Evolutionary conservation across 2,797 vertebrate genomes (phyloP), one percentile per base, ranked within the genome.

Genomic region (Tympanoctomys barrerae): DNA sequence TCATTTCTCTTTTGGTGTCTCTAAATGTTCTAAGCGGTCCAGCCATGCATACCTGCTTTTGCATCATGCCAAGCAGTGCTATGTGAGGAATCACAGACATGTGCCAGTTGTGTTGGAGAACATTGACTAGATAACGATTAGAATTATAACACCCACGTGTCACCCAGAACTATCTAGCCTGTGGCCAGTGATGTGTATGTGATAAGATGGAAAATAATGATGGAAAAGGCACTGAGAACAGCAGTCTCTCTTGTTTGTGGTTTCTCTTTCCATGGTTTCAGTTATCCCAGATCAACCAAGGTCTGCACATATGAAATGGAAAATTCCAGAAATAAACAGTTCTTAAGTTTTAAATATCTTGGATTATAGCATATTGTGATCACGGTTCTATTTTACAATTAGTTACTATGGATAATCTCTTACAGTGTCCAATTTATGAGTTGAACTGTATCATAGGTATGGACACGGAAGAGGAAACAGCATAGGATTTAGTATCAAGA

Each of bases 241-340:
- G n/a, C 13, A 39, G 24, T 54, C 66, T 31, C 28, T 19, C 36
- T 46, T 68, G 71, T 36, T 78, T 36, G 61, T 19, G 7, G 21
- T 39, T 85, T 85, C 39, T 28, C 24, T 54, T 62, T 84, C 39
- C 61, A 57, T 36, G 59, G 52, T 90, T 90, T 61, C 16, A 36
- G 33, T 90, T 85, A 85, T 57, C 59, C 33, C 26, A 59, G 36
- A 28, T 77, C 49, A 78, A 33, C 28, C 31, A 18, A n/a, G 24
- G 33, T 14, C 93, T 85, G 28, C 59, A 90, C 79, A 71, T 49
- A 70, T 66, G 78, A 94, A 49, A 79, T 52, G 87, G 87, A 90
- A 85, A 85, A 71, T 61, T 52, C 81, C 87, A 68, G 31, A 90
- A 84, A 75, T 73, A 36, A 54, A 81, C 9, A 59, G 16, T 78